phyloP scores from a whole-genome alignment of 23 tunicate species.

The Ciona savignyi region DNA sequence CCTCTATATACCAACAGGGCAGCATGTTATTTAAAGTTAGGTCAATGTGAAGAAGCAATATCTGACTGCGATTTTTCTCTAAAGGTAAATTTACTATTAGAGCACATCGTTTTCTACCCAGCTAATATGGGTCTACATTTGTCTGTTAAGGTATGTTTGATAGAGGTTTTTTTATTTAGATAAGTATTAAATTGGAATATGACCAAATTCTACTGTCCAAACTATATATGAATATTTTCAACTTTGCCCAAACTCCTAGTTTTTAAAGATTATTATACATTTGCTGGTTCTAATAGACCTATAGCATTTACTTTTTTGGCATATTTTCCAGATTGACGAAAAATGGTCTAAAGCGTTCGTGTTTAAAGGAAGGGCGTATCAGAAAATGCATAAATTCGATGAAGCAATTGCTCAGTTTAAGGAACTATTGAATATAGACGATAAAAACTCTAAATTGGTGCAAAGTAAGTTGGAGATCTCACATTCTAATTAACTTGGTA shows the following conservation, averaged over 20 bases:
- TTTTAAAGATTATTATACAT: not conserved
- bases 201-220: no score
- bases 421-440: conserved; percentile 34
- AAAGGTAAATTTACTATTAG: conserved; percentile 15
- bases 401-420: conserved; percentile 42
- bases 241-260: not conserved
- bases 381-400: conserved; percentile 31
- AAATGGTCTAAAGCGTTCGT: conserved; percentile 72
- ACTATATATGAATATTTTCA: no score
- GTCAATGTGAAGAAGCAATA: conserved; percentile 49
- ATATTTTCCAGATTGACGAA: conserved; percentile 49
- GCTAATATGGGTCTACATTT: no score
- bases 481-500: no score
- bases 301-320: not conserved
- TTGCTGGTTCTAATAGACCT: not conserved
- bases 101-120: not conserved
- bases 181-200: no score
- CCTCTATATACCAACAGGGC: conserved; percentile 89
- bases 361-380: conserved; percentile 59
- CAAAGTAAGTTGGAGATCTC: conserved; percentile 34
- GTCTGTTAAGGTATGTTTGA: not conserved
- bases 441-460: conserved; percentile 45
- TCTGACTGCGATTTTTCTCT: conserved; percentile 81
- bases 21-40: conserved; percentile 46
- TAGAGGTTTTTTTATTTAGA: not conserved